Evolutionary conservation across 2,113 vertebrate genomes (phyloP), one percentile per base, ranked within the genome.

Genomic region (Promerops cafer): DNA sequence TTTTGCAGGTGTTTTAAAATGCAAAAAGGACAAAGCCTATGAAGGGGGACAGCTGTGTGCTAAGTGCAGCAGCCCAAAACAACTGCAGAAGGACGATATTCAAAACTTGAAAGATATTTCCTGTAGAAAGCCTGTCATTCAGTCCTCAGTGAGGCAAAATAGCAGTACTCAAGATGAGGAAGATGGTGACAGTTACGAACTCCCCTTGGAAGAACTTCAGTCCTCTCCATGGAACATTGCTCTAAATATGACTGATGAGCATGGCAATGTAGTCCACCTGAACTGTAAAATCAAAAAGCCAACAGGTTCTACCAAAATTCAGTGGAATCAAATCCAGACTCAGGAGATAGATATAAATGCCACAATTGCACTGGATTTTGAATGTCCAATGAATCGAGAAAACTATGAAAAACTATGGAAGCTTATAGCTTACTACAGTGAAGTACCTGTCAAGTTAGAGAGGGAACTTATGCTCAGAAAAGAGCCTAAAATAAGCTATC

Each of bases 351-450:
- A 96, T 9, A 45, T 98, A 72, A 98, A 98, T 37, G 95, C 98
- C 23, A 98, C 98, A 2, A 50, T 99, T 33, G 95, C 90, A 4
- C 82, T 99, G 76, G 98, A 98, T 91, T 90, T 99, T 3, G 97
- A 98, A 33, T 99, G 99, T 37, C 97, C 98, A 1, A 98, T 99
- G 83, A 98, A 98, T 15, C 95, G 98, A 72, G 98, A 97, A 13
- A 98, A 95, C 54, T 99, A 99, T 21, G 98, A 99, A 88, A 98
- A 97, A 13, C 80, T 99, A 1, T 99, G 99, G 99, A 98, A 98
- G 39, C 97, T 99, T 13, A 98, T 99, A 24, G 99, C 99, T 4
- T 99, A 99, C 80, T 99, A 99, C 87, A 99, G 99, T 57, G 99
- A 98, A 66, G 98, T 98, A 3, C 98, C 99, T 9, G 98, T 99